These are phyloP conservation scores for Cancer borealis DNA, from an alignment of 2,888 invertebrate species.

Conservation along the genomic window DNA sequence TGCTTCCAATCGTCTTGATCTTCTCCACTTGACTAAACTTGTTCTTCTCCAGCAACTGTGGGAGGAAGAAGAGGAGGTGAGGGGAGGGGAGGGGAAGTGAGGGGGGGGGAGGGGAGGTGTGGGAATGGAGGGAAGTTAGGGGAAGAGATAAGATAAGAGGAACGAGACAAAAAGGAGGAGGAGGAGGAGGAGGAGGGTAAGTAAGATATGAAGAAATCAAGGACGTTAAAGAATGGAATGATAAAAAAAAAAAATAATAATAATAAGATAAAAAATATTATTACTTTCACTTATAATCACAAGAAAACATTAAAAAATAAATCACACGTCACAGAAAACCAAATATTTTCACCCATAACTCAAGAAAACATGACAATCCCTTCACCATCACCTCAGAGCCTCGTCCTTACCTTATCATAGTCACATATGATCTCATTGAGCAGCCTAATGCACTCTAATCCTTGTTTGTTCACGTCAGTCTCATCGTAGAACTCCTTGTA, in stretches of 20 bases:
- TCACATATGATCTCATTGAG: conserved; percentile 99
- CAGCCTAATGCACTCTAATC: conserved; percentile 94
- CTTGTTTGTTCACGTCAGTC: conserved; percentile 97
- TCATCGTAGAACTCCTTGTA: conserved; percentile 98
- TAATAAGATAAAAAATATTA: too few relatives aligned
- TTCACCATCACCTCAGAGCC: too few relatives aligned
- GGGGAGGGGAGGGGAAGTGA: too few relatives aligned
- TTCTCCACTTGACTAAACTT: conserved; percentile 98
- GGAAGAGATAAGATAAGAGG: too few relatives aligned
- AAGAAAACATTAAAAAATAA: too few relatives aligned
- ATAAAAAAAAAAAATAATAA: background rate
- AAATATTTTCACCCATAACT: too few relatives aligned
- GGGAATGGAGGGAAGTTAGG: too few relatives aligned
- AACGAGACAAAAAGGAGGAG: too few relatives aligned
- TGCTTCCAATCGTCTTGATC: conserved; percentile 98
- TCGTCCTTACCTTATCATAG: conserved; percentile 91
- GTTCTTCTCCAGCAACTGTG: conserved; percentile 91
- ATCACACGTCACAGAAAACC: background rate
- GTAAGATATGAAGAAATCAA: background rate
- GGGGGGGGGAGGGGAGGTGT: too few relatives aligned
- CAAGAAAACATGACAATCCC: too few relatives aligned
- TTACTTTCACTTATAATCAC: too few relatives aligned
- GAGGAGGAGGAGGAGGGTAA: too few relatives aligned
- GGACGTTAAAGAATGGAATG: background rate
- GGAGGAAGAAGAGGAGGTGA: conserved; percentile 75